Percentiles rank a stretch among this genome's conserved stretches.
phyloP scores from a whole-genome alignment of 2,113 vertebrate genomes.

The Tamias sibiricus region DNA sequence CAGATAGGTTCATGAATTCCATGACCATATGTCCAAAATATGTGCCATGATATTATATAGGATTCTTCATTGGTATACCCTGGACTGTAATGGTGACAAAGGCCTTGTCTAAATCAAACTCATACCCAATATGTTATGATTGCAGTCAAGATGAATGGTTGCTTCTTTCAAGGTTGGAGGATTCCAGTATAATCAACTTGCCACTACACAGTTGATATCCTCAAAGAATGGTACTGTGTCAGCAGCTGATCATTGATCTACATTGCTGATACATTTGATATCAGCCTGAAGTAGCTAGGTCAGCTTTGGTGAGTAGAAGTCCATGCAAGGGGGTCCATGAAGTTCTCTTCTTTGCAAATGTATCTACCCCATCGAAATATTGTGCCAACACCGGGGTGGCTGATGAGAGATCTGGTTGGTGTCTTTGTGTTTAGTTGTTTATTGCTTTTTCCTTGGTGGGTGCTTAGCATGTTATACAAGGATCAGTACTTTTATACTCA shows the following conservation, averaged over 20 bases:
- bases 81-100: background rate
- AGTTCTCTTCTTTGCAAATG: background rate
- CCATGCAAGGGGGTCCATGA: background rate
- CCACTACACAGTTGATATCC: background rate
- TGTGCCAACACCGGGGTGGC: background rate
- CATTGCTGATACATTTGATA: background rate
- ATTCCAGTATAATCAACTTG: background rate
- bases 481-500: background rate
- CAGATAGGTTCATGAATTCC: background rate
- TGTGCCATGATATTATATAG: background rate
- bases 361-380: background rate
- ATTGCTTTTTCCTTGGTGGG: background rate
- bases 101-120: background rate
- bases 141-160: background rate
- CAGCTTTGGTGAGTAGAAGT: background rate
- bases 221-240: background rate
- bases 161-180: background rate
- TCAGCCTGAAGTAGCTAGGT: background rate
- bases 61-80: background rate
- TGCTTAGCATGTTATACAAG: background rate
- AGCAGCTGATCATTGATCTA: background rate
- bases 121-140: background rate
- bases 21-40: background rate
- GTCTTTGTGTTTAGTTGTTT: background rate
- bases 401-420: background rate